These are phyloP conservation scores for Myrmophylax atrothorax DNA, from an alignment of 2,113 vertebrate species.

Conservation along the genomic window DNA sequence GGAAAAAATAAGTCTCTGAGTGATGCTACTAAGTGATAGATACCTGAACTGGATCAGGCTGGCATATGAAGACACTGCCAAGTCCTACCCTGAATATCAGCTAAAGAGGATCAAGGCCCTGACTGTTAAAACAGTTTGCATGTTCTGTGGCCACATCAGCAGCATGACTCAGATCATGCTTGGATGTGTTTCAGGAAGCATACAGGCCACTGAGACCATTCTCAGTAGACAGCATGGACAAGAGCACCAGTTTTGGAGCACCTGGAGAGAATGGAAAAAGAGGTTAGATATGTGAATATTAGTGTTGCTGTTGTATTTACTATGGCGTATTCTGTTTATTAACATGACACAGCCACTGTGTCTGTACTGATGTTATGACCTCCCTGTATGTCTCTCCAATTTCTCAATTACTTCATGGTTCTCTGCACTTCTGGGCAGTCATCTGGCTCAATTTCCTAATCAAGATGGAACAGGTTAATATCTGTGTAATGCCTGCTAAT, in stretches of 20 bases:
- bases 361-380: not conserved
- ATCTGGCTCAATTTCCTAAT: not conserved
- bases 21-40: not conserved
- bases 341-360: not conserved
- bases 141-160: rapidly evolving
- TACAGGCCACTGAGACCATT: not conserved
- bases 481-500: not conserved
- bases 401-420: not conserved
- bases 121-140: not conserved
- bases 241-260: not conserved
- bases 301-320: not conserved
- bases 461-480: not conserved
- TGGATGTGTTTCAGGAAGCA: not conserved
- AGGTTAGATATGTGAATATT: not conserved
- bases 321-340: not conserved
- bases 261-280: not conserved
- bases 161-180: not conserved
- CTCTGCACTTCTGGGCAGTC: not conserved
- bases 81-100: not conserved
- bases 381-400: not conserved
- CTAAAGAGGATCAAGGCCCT: not conserved
- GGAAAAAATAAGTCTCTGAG: not conserved
- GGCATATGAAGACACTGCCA: not conserved
- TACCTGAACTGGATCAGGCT: not conserved
- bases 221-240: not conserved